Conservation (phyloP, 2,113 vertebrate genomes). For the Pluvialis apricaria region DNA sequence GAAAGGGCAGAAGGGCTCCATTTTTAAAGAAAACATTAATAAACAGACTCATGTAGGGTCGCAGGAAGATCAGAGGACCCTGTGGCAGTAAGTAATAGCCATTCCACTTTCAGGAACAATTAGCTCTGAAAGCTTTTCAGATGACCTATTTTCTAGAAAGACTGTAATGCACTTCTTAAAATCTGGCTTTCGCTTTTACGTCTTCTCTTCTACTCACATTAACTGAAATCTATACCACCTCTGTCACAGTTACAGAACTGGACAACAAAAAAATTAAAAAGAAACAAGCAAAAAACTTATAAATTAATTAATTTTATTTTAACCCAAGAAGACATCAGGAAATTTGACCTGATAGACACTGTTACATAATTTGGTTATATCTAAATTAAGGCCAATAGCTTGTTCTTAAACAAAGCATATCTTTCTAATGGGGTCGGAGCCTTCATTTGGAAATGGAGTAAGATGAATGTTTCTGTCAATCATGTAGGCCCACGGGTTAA, state of each 20-base stretch:
- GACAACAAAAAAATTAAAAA: background rate
- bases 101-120: background rate
- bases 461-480: background rate
- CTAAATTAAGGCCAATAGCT: background rate
- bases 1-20: background rate
- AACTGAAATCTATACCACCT: background rate
- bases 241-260: background rate
- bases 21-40: constrained; percentile 16
- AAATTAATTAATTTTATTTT: background rate
- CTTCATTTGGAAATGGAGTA: background rate
- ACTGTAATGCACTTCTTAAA: background rate
- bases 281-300: background rate
- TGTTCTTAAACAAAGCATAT: background rate
- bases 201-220: background rate
- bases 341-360: background rate
- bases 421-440: background rate
- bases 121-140: background rate
- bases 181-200: background rate
- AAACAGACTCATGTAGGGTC: background rate
- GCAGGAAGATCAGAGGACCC: background rate
- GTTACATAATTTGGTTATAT: background rate
- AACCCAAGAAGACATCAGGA: background rate
- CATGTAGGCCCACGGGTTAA: background rate
- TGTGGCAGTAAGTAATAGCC: constrained; percentile 5
- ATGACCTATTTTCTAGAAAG: background rate